Evolutionary conservation across 1,140 invertebrate species (phyloP).

Genomic region (Lethrus apterus): DNA sequence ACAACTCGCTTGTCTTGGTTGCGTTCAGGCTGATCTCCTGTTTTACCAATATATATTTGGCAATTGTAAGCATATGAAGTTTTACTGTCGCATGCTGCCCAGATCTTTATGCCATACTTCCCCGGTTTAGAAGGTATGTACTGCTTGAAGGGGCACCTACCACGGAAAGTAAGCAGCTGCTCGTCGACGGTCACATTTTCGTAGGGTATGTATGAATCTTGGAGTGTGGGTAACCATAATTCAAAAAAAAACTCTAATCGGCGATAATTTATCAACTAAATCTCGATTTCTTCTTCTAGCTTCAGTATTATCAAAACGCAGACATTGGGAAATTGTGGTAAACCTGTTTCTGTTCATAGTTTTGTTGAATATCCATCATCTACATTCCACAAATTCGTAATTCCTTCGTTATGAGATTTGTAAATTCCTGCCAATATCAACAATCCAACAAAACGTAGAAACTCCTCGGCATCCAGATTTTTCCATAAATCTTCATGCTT

Average conservation of each 20-base stretch:
- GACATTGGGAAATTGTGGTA: constrained; percentile 13
- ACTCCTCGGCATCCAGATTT: constrained; percentile 6
- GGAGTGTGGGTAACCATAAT: constrained; percentile 9
- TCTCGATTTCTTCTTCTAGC: constrained; percentile 6
- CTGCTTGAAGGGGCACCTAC: constrained; percentile 4
- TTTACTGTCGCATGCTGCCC: constrained; percentile 5
- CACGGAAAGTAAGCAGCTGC: constrained; percentile 5
- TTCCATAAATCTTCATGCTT: constrained; percentile 10
- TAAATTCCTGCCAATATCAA: constrained; percentile 9
- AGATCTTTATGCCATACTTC: constrained; percentile 1
- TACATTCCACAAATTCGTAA: constrained; percentile 11
- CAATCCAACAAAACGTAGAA: constrained; percentile 10
- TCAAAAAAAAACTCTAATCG: constrained; percentile 13
- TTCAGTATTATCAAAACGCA: constrained; percentile 9
- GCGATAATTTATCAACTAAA: constrained; percentile 10
- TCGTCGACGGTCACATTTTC: constrained; percentile 8
- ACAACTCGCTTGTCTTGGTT: constrained; percentile 13
- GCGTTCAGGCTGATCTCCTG: neutral
- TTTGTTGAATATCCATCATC: constrained; percentile 12
- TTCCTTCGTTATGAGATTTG: constrained; percentile 15
- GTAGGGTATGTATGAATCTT: constrained; percentile 11
- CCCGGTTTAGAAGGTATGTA: constrained; percentile 10
- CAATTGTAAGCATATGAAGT: constrained; percentile 7
- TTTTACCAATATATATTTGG: constrained; percentile 9
- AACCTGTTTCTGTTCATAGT: constrained; percentile 8